Conservation (phyloP, 2,888 invertebrate genomes). For the Criorhina ranunculi region DNA sequence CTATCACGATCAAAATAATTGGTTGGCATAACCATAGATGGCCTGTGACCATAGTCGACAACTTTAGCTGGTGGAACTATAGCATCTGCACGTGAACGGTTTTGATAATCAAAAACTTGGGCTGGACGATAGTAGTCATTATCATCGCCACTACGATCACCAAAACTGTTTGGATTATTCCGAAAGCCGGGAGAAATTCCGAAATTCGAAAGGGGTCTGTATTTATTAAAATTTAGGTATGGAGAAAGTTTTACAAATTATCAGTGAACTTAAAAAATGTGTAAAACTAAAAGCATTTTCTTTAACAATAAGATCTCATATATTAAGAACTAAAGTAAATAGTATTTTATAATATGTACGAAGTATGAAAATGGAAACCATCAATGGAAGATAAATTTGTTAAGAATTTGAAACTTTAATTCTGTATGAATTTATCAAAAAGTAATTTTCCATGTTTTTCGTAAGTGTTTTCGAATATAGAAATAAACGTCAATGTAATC, state of each 20-base stretch:
- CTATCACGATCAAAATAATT: conserved; percentile 47
- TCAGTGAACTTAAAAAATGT: conserved; percentile 23
- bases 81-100: conserved; percentile 86
- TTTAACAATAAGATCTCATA: conserved; percentile 11
- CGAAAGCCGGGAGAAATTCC: conserved; percentile 65
- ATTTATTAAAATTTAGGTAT: conserved; percentile 65
- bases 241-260: conserved; percentile 57
- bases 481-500: too few species aligned
- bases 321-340: conserved; percentile 1
- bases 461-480: too few species aligned
- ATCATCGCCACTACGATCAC: conserved; percentile 71
- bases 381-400: too few species aligned
- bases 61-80: conserved; percentile 86
- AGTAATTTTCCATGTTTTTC: too few species aligned
- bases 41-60: conserved; percentile 90
- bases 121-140: conserved; percentile 86
- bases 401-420: too few species aligned
- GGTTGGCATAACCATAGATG: conserved; percentile 78
- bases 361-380: too few species aligned
- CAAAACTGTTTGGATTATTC: conserved; percentile 72
- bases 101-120: conserved; percentile 90
- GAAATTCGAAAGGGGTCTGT: conserved; percentile 57
- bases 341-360: not conserved
- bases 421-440: too few species aligned
- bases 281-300: conserved; percentile 19